Conservation (phyloP, 2,113 vertebrate species). For the Oreocharis arfaki region DNA sequence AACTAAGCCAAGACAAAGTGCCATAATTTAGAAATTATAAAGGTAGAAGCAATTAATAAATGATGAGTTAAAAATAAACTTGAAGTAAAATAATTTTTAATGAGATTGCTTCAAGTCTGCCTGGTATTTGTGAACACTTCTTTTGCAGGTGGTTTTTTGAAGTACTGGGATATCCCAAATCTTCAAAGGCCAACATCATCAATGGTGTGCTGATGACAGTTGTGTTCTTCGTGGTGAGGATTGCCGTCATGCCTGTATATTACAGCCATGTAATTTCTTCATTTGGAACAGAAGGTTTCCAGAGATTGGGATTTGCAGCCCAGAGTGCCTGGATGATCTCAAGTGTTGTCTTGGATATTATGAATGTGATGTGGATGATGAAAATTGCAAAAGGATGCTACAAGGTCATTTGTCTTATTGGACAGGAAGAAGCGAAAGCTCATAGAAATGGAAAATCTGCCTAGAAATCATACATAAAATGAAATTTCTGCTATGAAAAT, state of each 20-base stretch:
- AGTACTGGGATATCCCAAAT: conserved; percentile 88
- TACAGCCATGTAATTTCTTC: conserved; percentile 81
- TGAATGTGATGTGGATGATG: conserved; percentile 99
- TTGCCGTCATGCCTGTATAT: conserved; percentile 87
- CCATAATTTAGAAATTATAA: background rate
- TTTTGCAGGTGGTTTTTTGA: conserved; percentile 98
- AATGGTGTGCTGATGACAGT: conserved; percentile 93
- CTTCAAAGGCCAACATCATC: conserved; percentile 87
- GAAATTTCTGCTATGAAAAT: conserved; percentile 18
- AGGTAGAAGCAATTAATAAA: background rate
- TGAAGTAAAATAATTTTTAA: background rate
- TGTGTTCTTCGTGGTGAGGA: conserved; percentile 91
- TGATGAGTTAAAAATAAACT: background rate
- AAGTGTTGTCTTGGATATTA: conserved; percentile 88
- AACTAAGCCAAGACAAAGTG: background rate
- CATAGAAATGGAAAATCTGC: conserved; percentile 89
- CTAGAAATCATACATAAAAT: conserved; percentile 59
- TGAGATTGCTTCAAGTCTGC: background rate
- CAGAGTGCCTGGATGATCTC: conserved; percentile 87
- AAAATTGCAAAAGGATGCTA: conserved; percentile 92
- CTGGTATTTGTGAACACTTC: conserved; percentile 15
- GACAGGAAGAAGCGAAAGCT: conserved; percentile 60
- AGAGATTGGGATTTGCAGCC: conserved; percentile 77
- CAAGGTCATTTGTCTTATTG: conserved; percentile 82
- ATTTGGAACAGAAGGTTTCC: conserved; percentile 88